These are phyloP conservation scores for Belgica antarctica DNA, from an alignment of 2,888 invertebrate species.

Conservation along the genomic window DNA sequence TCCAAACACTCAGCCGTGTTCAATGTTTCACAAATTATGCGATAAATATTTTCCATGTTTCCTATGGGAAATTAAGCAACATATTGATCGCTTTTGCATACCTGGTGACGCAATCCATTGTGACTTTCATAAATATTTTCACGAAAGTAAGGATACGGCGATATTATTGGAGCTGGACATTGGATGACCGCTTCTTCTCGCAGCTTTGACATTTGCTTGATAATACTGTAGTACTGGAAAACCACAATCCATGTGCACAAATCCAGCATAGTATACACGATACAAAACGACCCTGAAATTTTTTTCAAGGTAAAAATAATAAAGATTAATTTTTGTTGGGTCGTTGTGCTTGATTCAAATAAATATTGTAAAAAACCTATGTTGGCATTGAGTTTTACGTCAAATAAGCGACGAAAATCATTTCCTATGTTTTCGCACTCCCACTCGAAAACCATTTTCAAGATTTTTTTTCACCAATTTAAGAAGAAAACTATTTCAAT, in stretches of 20 bases:
- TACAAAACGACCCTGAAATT: slow-evolving; percentile 32
- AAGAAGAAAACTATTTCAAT: no score
- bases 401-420: no score
- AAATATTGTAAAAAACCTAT: no score
- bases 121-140: slow-evolving; percentile 28
- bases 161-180: slow-evolving; percentile 28
- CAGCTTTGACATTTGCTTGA: slow-evolving; percentile 33
- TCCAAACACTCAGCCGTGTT: no score
- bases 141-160: slow-evolving; percentile 35
- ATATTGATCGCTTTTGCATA: slow-evolving; percentile 23
- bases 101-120: slow-evolving; percentile 30
- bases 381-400: no score
- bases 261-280: slow-evolving; percentile 24
- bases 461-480: no score
- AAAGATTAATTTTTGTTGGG: not conserved
- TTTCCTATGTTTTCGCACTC: no score
- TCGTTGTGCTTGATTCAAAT: no score
- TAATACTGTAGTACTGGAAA: slow-evolving; percentile 39
- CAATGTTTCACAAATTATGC: no score
- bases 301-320: not conserved
- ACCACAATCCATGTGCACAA: slow-evolving; percentile 34
- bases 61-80: no score
- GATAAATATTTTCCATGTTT: no score
- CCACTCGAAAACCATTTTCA: no score
- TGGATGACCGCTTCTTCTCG: slow-evolving; percentile 38